Evolutionary conservation across 37 sponge, comb jelly and placozoan species (phyloP).

Genomic region (Oopsacas minuta): DNA sequence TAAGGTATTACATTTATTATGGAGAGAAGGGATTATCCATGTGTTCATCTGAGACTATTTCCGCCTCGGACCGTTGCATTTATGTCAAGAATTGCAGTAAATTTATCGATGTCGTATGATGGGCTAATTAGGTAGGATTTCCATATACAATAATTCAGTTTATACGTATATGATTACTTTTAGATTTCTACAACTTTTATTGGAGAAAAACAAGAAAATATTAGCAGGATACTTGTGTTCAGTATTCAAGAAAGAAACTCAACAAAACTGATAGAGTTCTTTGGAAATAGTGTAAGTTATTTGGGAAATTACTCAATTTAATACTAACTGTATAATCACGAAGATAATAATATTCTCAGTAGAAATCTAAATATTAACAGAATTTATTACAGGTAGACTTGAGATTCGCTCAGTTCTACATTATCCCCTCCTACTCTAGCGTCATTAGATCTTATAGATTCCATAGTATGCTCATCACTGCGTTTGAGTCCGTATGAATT

Average conservation of each 20-base stretch:
- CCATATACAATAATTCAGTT: too few species aligned
- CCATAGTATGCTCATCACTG: not conserved
- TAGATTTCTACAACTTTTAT: not conserved
- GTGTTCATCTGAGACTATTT: too few species aligned
- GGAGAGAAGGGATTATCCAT: too few species aligned
- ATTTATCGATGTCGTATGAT: too few species aligned
- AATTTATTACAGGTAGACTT: not conserved
- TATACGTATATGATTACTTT: not conserved
- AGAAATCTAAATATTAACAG: not conserved
- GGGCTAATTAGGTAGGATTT: too few species aligned
- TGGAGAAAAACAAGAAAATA: not conserved
- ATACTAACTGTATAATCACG: not conserved
- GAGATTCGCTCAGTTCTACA: not conserved
- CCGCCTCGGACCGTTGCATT: too few species aligned
- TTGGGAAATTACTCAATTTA: too few species aligned
- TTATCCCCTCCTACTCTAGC: not conserved
- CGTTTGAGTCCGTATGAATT: not conserved
- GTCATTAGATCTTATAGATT: not conserved
- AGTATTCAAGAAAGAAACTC: not conserved
- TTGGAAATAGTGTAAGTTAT: not conserved
- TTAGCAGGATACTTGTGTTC: not conserved
- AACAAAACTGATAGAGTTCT: not conserved
- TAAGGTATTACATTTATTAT: too few species aligned
- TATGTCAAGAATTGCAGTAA: too few species aligned
- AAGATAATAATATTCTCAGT: too few species aligned